Base-by-base conservation (phyloP, 2,888 invertebrate species). In the Octodonta nipae region DNA sequence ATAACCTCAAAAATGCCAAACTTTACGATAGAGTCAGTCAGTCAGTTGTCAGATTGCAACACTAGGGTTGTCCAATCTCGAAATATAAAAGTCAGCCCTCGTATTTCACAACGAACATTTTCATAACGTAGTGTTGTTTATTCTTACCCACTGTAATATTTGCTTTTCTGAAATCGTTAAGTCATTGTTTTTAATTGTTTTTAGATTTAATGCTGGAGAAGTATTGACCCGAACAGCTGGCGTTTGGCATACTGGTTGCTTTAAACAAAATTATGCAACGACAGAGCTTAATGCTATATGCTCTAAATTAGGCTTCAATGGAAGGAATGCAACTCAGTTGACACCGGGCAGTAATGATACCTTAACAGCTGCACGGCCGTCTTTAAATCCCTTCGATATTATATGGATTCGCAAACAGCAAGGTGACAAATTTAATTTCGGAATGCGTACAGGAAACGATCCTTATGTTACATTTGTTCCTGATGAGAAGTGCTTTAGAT, bases 201-300 rank as follows among this genome's bases (percentile, higher is more conserved):
- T 17, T 17, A 47, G 50, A 26, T 32, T 37, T 3, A 70, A 71
- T n/a, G 68, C 64, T 8, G 80, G 80, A 1, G 77, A 79, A 61
- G 71, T 83, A 0, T 64, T 77, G 30, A 63, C 70, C 4, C 69
- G 72, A 27, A 67, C 71, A 0, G 74, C 72, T 40, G 83, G 83
- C 8, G 62, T 78, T 5, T 80, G 82, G 79, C 73, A 77, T 43
- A 66, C 77, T 1, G 77, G 77, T 50, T 83, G 83, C 49, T 78
- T 73, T 43, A 55, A 70, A 0, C 32, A 42, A 8, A 65, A 65
- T 28, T 65, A 68, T 34, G 70, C 73, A 1, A 70, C 65, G 27
- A 52, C 59, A 0, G 65, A 72, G 31, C 54, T 73, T 2, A 71
- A 73, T 45, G 59, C 65, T 8, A 70, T 80, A 38, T 83, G 83